These are phyloP conservation scores for Drosophila rufa DNA, from an alignment of 1,140 invertebrate species.

Conservation along the genomic window DNA sequence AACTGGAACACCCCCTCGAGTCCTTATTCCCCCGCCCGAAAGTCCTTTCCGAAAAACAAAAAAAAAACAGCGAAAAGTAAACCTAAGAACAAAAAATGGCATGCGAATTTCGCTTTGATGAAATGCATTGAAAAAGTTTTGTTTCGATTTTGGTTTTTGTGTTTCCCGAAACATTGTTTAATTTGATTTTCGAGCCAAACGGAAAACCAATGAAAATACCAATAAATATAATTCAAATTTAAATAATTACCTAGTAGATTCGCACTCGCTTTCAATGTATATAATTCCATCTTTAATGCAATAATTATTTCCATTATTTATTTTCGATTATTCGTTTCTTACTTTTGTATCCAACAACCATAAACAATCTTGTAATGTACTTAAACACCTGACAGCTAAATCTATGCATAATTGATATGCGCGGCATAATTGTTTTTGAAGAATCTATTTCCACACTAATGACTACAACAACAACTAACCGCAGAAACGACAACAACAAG, in stretches of 20 bases:
- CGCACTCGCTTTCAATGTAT: constrained; percentile 74
- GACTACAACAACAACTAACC: constrained; percentile 34
- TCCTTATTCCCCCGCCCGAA: background rate
- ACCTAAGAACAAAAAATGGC: constrained; percentile 70
- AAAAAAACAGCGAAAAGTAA: constrained; percentile 51
- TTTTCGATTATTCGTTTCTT: constrained; percentile 18
- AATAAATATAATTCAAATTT: constrained; percentile 53
- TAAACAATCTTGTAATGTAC: constrained; percentile 30
- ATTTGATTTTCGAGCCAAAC: constrained; percentile 35
- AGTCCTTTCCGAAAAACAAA: constrained; percentile 27
- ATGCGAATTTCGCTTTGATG: constrained; percentile 79
- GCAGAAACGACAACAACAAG: constrained; percentile 30
- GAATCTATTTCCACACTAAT: constrained; percentile 38
- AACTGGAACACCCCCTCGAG: constrained; percentile 4
- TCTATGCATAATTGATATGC: constrained; percentile 35
- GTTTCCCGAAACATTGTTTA: constrained; percentile 46
- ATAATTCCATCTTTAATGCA: constrained; percentile 38
- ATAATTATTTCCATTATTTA: constrained; percentile 37
- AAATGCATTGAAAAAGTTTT: constrained; percentile 62
- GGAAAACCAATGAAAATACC: constrained; percentile 43
- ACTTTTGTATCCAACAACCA: constrained; percentile 21
- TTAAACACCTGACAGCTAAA: constrained; percentile 35
- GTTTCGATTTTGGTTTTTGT: constrained; percentile 58
- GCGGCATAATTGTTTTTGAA: constrained; percentile 40
- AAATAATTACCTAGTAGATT: constrained; percentile 59